phyloP scores from a whole-genome alignment of 2,888 invertebrate species.

The Geophilus truncorum region DNA sequence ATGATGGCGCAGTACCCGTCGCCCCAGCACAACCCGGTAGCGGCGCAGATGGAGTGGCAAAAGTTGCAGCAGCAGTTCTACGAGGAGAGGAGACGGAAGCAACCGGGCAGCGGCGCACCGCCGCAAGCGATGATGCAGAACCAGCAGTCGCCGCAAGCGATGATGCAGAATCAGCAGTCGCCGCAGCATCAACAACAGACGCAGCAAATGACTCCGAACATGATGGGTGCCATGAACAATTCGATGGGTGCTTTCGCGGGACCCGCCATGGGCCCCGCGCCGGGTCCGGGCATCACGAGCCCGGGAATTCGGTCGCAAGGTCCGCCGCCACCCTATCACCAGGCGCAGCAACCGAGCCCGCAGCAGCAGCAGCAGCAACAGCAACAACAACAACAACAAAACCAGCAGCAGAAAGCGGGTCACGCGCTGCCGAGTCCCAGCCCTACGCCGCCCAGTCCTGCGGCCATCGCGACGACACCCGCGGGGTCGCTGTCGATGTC shows the following conservation, averaged over 20 bases:
- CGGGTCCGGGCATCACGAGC: slow-evolving; percentile 38
- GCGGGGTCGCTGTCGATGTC: slow-evolving; percentile 66
- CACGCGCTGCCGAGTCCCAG: slow-evolving; percentile 57
- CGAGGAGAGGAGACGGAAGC: slow-evolving; percentile 62
- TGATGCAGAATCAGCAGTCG: not conserved
- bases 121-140: not conserved
- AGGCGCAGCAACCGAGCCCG: slow-evolving; percentile 49
- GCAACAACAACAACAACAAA: slow-evolving; percentile 34
- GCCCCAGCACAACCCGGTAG: slow-evolving; percentile 45
- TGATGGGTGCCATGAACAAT: not conserved
- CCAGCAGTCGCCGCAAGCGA: slow-evolving; percentile 37
- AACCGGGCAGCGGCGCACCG: not conserved
- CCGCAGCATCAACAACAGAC: slow-evolving; percentile 45
- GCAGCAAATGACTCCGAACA: slow-evolving; percentile 3
- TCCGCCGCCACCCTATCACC: slow-evolving; percentile 73
- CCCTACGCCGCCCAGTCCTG: slow-evolving; percentile 62
- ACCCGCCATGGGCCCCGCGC: slow-evolving; percentile 37
- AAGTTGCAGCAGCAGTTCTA: slow-evolving; percentile 83
- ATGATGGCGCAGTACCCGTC: slow-evolving; percentile 38
- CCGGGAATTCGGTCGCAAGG: slow-evolving; percentile 54
- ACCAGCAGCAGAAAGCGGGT: slow-evolving; percentile 46
- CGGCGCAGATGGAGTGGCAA: slow-evolving; percentile 80
- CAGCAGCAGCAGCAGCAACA: slow-evolving; percentile 35
- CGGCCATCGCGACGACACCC: slow-evolving; percentile 58
- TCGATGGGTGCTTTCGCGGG: slow-evolving; percentile 35